phyloP scores from a whole-genome alignment of 2,888 invertebrate genomes.

The Caradrina kadenii region DNA sequence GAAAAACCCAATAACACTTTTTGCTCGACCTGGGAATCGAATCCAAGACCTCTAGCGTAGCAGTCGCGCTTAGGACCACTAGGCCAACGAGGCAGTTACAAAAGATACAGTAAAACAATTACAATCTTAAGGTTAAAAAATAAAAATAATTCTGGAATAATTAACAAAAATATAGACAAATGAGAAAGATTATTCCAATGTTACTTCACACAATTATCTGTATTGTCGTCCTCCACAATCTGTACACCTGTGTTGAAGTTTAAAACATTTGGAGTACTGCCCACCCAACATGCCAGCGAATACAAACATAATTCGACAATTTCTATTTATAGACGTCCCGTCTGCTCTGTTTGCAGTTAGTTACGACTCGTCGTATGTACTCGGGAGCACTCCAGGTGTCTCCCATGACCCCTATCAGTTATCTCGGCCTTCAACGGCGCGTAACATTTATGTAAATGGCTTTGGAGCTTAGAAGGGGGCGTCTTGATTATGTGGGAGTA shows the following conservation, averaged over 20 bases:
- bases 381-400: constrained; percentile 55
- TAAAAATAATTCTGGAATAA: too few relatives aligned
- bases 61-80: too few relatives aligned
- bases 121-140: too few relatives aligned
- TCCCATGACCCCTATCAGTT: constrained; percentile 52
- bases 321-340: constrained; percentile 43
- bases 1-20: too few relatives aligned
- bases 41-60: too few relatives aligned
- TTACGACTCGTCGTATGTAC: constrained; percentile 7
- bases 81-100: too few relatives aligned
- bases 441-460: constrained; percentile 51
- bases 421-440: constrained; percentile 42
- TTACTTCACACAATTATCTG: constrained; percentile 34
- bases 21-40: too few relatives aligned
- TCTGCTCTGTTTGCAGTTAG: constrained; percentile 16
- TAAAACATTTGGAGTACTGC: constrained; percentile 54
- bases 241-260: constrained; percentile 36
- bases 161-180: neutral
- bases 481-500: constrained; percentile 29
- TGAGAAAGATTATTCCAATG: constrained; percentile 15
- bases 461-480: constrained; percentile 23
- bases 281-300: constrained; percentile 52
- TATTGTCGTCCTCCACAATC: constrained; percentile 30
- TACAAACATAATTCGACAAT: constrained; percentile 46
- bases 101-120: too few relatives aligned